Conservation (phyloP, 2,888 invertebrate genomes). For the Cheilosia grossa region DNA sequence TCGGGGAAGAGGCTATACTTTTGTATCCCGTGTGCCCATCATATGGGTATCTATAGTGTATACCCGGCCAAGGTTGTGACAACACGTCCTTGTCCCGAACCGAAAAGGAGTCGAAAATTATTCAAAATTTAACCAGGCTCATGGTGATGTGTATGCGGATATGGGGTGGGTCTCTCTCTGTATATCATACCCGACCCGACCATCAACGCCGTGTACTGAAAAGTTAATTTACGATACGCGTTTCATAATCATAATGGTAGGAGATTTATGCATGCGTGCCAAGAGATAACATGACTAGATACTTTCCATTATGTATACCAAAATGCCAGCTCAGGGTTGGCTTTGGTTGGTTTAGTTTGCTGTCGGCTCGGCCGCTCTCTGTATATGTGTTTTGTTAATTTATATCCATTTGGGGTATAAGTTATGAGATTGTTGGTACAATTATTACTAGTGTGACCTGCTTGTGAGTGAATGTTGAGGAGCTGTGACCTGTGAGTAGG, state of each 20-base stretch:
- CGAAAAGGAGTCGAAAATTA: conserved; percentile 63
- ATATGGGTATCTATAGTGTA: conserved; percentile 2
- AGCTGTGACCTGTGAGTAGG: not conserved
- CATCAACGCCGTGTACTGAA: conserved; percentile 15
- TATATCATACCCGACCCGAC: not conserved
- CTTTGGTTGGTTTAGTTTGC: conserved; percentile 9
- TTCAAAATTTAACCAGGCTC: conserved; percentile 62
- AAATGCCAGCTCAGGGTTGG: conserved; percentile 34
- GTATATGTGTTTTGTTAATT: conserved; percentile 49
- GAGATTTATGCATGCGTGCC: conserved; percentile 72
- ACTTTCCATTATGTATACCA: conserved; percentile 64
- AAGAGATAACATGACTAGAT: conserved; percentile 71
- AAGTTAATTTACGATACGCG: conserved; percentile 66
- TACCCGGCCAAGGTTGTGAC: conserved; percentile 48
- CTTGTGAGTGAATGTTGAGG: not conserved
- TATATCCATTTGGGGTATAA: conserved; percentile 60
- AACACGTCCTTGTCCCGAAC: conserved; percentile 59
- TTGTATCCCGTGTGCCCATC: not conserved
- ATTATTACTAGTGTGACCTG: not conserved
- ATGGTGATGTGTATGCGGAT: conserved; percentile 15
- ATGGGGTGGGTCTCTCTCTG: not conserved
- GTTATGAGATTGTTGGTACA: conserved; percentile 62
- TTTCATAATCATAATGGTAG: conserved; percentile 66
- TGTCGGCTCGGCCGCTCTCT: not conserved
- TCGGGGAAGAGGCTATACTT: conserved; percentile 22